Evolutionary conservation across 2,113 vertebrate species (phyloP).

Genomic region (Hirundichthys speculiger): DNA sequence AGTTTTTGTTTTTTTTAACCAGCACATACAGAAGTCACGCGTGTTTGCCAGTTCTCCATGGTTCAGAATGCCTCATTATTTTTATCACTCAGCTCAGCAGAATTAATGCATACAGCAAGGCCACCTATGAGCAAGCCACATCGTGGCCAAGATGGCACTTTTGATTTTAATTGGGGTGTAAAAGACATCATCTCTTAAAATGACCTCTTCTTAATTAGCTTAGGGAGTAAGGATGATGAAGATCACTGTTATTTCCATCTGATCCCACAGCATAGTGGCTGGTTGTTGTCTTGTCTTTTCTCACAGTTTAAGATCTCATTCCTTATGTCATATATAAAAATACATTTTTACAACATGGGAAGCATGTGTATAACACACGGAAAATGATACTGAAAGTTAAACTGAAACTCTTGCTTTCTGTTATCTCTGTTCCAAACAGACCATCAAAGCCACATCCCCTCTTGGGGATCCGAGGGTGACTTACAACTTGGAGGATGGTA

Average conservation of each 20-base stretch:
- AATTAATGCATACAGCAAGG: conserved; percentile 43
- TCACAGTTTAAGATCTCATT: no score
- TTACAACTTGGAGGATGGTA: conserved; percentile 88
- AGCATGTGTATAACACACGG: no score
- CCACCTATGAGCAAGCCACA: conserved; percentile 40
- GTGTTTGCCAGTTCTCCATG: conserved; percentile 33
- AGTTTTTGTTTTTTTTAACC: conserved; percentile 32
- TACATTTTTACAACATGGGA: no score
- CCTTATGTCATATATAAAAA: no score
- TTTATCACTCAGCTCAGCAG: conserved; percentile 24
- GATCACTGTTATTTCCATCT: conserved; percentile 30
- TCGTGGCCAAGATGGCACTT: conserved; percentile 43
- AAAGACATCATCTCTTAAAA: conserved; percentile 33
- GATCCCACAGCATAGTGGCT: conserved; percentile 41
- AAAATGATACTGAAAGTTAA: not conserved
- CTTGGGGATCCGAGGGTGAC: conserved; percentile 89
- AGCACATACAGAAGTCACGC: conserved; percentile 15
- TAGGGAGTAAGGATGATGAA: conserved; percentile 19
- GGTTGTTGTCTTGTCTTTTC: conserved; percentile 25
- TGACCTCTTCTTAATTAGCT: conserved; percentile 57
- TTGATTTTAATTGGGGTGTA: conserved; percentile 64
- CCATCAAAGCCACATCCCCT: conserved; percentile 87
- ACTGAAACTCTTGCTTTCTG: not conserved
- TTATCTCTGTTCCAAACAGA: conserved; percentile 71
- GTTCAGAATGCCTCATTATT: conserved; percentile 55